Conservation (phyloP, 1,140 invertebrate species). For the Drosophila ironensis region DNA sequence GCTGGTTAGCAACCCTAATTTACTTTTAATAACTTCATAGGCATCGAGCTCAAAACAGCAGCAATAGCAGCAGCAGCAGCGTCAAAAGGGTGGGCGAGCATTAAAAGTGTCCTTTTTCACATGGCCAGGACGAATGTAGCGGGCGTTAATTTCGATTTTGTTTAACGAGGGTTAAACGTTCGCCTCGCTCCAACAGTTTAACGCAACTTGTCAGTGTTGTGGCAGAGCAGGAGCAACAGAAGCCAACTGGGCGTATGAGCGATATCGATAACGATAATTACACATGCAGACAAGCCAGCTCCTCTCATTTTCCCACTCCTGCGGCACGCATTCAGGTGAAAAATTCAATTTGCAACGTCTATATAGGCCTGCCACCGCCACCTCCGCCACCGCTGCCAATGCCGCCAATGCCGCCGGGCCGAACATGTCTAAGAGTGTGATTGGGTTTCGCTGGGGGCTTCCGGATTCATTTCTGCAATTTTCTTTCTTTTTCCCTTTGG, state of each 20-base stretch:
- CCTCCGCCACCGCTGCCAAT: too few relatives aligned
- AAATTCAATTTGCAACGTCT: slow-evolving; percentile 72
- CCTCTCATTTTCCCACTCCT: neutral
- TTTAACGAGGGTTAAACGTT: slow-evolving; percentile 77
- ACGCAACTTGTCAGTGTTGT: slow-evolving; percentile 43
- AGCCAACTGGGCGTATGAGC: slow-evolving; percentile 67
- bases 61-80: too few relatives aligned
- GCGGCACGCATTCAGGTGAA: slow-evolving; percentile 63
- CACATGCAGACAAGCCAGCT: slow-evolving; percentile 48
- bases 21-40: slow-evolving; percentile 81
- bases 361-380: too few relatives aligned
- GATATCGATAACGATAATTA: slow-evolving; percentile 79
- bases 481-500: neutral
- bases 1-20: slow-evolving; percentile 74
- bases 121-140: slow-evolving; percentile 56
- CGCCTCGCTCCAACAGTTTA: slow-evolving; percentile 27
- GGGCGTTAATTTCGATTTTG: slow-evolving; percentile 79
- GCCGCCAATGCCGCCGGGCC: too few relatives aligned
- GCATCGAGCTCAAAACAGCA: slow-evolving; percentile 9
- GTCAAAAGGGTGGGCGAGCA: slow-evolving; percentile 23
- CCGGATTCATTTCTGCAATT: neutral
- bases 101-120: slow-evolving; percentile 74
- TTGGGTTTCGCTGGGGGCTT: slow-evolving; percentile 27
- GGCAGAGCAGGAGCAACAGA: neutral
- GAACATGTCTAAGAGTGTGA: slow-evolving; percentile 58